Conservation (phyloP, 2,888 invertebrate genomes). For the Xanthia togata region DNA sequence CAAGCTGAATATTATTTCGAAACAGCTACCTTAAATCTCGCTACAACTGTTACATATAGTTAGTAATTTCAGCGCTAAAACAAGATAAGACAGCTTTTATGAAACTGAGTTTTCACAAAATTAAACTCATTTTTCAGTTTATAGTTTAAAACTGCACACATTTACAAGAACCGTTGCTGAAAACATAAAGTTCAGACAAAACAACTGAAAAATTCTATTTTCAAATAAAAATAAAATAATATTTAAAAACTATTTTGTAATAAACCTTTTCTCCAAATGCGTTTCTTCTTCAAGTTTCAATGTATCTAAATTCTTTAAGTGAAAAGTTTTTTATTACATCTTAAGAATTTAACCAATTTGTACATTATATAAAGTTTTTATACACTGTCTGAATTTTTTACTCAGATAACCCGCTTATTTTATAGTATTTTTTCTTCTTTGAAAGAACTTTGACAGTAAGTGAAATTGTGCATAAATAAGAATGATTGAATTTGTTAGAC, state of each 20-base stretch:
- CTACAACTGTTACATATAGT: conserved; percentile 25
- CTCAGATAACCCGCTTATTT: conserved; percentile 39
- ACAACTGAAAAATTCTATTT: conserved; percentile 38
- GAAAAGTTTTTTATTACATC: conserved; percentile 40
- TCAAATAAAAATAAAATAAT: conserved; percentile 28
- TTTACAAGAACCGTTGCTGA: conserved; percentile 16
- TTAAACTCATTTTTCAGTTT: conserved; percentile 42
- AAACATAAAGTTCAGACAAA: conserved; percentile 27
- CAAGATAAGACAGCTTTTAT: conserved; percentile 42
- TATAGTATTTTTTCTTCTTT: conserved; percentile 46
- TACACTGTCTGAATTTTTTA: conserved; percentile 37
- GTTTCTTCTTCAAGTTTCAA: conserved; percentile 24
- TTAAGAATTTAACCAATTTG: conserved; percentile 40
- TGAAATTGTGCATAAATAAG: conserved; percentile 43
- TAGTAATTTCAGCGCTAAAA: conserved; percentile 33
- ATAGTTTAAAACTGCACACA: conserved; percentile 24
- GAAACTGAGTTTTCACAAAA: conserved; percentile 43
- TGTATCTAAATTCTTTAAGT: conserved; percentile 28
- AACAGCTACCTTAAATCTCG: conserved; percentile 24
- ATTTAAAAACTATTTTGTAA: conserved; percentile 48
- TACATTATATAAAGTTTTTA: conserved; percentile 40
- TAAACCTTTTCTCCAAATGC: conserved; percentile 29
- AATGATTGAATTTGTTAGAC: conserved; percentile 24
- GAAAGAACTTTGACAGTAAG: conserved; percentile 38
- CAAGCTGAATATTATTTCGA: conserved; percentile 16